Percentiles rank a stretch among this genome's conserved stretches.
Conservation (phyloP, 2,888 invertebrate species). For the Aspidiotus rigidus region DNA sequence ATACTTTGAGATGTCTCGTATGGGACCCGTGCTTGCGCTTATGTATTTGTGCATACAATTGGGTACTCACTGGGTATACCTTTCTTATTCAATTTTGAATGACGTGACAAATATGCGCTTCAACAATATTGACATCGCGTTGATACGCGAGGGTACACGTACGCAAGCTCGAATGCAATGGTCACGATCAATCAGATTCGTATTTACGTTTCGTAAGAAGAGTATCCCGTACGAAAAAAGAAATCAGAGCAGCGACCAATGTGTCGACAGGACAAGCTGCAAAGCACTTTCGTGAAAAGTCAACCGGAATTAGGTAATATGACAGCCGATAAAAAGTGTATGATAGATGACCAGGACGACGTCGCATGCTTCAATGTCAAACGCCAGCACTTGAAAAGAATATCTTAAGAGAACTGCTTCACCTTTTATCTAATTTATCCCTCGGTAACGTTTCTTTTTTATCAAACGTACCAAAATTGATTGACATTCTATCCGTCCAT, state of each 20-base stretch:
- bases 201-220: background rate
- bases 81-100: too few relatives aligned
- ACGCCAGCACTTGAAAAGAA: slow-evolving; percentile 9
- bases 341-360: slow-evolving; percentile 13
- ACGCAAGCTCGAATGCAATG: background rate
- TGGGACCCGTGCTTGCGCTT: too few relatives aligned
- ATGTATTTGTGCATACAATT: too few relatives aligned
- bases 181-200: slow-evolving; percentile 3
- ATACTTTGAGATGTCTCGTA: too few relatives aligned
- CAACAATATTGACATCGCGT: slow-evolving; percentile 1
- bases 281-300: background rate
- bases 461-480: background rate
- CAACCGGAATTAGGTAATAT: slow-evolving; percentile 9
- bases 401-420: background rate
- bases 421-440: too few relatives aligned
- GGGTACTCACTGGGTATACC: too few relatives aligned
- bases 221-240: background rate
- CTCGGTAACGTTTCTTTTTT: background rate
- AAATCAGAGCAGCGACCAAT: background rate
- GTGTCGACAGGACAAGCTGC: background rate
- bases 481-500: background rate
- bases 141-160: background rate
- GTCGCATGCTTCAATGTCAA: background rate
- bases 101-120: background rate
- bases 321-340: slow-evolving; percentile 11